phyloP scores from a whole-genome alignment of 2,797 vertebrate species.

The Macropus fuliginosus region DNA sequence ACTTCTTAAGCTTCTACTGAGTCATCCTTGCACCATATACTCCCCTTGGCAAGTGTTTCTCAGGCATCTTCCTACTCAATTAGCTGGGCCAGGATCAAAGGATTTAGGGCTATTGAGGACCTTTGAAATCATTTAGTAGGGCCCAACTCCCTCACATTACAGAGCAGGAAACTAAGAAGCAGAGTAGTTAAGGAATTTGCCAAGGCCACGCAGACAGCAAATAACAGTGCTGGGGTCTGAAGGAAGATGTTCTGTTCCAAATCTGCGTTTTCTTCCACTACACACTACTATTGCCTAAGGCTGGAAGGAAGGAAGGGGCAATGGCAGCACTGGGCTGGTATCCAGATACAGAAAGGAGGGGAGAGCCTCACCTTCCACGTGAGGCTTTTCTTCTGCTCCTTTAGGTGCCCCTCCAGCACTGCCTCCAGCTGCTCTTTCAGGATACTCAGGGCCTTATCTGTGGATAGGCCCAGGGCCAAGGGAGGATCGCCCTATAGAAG shows the following conservation, averaged over 20 bases:
- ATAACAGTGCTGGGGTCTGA: neutral
- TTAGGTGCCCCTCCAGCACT: conserved; percentile 93
- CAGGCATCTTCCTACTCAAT: neutral
- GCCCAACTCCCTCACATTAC: neutral
- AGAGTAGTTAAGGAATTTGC: neutral
- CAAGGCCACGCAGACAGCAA: neutral
- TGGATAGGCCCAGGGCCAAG: conserved; percentile 92
- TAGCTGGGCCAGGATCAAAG: neutral
- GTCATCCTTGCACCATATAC: neutral
- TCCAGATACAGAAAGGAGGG: neutral
- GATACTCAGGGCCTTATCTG: conserved; percentile 91
- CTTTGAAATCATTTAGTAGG: neutral
- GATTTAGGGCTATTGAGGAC: neutral
- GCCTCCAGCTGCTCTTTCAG: conserved; percentile 93
- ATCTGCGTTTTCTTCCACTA: neutral
- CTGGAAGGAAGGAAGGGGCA: neutral
- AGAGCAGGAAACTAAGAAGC: neutral
- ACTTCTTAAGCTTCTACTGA: neutral
- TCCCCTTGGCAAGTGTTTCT: neutral
- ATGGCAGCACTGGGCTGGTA: neutral
- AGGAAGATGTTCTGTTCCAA: neutral
- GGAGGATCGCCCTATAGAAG: conserved; percentile 88
- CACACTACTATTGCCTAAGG: neutral
- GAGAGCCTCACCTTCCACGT: conserved; percentile 88
- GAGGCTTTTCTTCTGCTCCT: conserved; percentile 82